Evolutionary conservation across 2,797 vertebrate genomes (phyloP).

Genomic region (Nasua narica): DNA sequence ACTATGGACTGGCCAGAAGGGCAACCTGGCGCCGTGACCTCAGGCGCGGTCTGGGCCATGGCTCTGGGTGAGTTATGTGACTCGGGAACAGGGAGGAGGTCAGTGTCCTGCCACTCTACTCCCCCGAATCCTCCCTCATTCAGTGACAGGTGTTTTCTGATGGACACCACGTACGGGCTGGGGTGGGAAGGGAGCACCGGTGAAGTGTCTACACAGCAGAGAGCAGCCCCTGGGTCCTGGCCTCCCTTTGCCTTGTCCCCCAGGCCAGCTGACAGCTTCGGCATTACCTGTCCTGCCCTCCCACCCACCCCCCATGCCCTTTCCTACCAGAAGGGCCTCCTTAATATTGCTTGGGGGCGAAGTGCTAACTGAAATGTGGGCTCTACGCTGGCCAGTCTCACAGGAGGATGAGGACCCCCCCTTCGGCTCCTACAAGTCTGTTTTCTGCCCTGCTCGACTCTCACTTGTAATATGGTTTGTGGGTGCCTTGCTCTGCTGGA

Average conservation of each 20-base stretch:
- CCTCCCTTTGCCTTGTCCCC: background rate
- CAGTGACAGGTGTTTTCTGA: background rate
- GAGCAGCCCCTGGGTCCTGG: background rate
- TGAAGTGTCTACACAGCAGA: background rate
- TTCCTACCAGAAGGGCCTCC: background rate
- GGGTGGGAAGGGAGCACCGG: background rate
- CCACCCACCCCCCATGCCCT: background rate
- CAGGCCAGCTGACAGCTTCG: background rate
- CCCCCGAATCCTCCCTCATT: background rate
- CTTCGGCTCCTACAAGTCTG: background rate
- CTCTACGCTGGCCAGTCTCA: background rate
- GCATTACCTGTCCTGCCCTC: background rate
- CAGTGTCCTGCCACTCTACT: background rate
- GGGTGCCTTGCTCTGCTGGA: background rate
- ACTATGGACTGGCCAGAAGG: slow-evolving; percentile 96
- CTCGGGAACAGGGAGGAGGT: background rate
- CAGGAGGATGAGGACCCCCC: background rate
- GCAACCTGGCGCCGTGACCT: slow-evolving; percentile 86
- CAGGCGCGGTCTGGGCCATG: accelerated
- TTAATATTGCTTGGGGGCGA: background rate
- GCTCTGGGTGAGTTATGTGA: background rate
- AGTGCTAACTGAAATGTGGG: background rate
- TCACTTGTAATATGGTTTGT: background rate
- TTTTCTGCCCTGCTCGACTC: background rate
- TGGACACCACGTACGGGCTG: background rate